Evolutionary conservation across 1,140 invertebrate genomes (phyloP).

Genomic region (Drosophila mauritiana): DNA sequence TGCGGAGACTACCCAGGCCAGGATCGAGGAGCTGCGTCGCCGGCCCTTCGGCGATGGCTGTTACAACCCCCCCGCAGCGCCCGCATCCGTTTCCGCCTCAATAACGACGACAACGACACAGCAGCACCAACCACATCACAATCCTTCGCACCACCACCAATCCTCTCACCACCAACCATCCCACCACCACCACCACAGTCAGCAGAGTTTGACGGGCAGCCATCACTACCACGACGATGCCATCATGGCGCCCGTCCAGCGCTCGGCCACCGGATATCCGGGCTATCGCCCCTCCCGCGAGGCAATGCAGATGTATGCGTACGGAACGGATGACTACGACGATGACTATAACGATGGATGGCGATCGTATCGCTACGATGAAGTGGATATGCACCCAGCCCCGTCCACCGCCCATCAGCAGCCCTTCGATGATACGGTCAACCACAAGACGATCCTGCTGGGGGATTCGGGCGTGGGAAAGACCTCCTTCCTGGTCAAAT

Average conservation of each 20-base stretch:
- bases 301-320: constrained; percentile 86
- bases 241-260: constrained; percentile 74
- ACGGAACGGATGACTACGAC: constrained; percentile 62
- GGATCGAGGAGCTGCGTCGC: constrained; percentile 74
- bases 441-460: constrained; percentile 85
- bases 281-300: constrained; percentile 91
- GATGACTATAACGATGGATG: constrained; percentile 79
- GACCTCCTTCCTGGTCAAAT: constrained; percentile 97
- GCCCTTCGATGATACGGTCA: constrained; percentile 80
- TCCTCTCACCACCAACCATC: constrained; percentile 49
- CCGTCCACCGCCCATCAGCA: constrained; percentile 45
- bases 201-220: constrained; percentile 77
- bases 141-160: constrained; percentile 52
- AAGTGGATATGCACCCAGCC: constrained; percentile 75
- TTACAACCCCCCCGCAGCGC: constrained; percentile 73
- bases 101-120: constrained; percentile 28
- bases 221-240: constrained; percentile 77
- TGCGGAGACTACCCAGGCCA: constrained; percentile 76
- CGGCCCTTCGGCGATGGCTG: constrained; percentile 75
- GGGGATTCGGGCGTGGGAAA: constrained; percentile 97
- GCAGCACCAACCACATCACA: constrained; percentile 41
- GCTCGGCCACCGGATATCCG: constrained; percentile 90
- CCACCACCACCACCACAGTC: constrained; percentile 67
- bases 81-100: constrained; percentile 39
- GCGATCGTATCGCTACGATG: constrained; percentile 83